phyloP scores from a whole-genome alignment of 2,797 vertebrate genomes.

The Iguana delicatissima region DNA sequence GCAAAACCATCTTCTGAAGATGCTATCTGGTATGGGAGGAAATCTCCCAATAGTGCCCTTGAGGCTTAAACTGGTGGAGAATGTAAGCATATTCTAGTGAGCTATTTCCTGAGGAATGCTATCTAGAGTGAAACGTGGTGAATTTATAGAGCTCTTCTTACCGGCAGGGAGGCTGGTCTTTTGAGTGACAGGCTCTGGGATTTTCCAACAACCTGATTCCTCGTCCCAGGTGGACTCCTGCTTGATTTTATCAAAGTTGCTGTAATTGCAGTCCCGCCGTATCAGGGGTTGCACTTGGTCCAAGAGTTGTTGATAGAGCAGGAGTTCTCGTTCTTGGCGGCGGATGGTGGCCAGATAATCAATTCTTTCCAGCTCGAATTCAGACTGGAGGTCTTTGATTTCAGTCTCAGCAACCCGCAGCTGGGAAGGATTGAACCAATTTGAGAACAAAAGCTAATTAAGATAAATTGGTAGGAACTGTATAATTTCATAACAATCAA shows the following conservation, averaged over 20 bases:
- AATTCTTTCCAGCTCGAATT: slow-evolving; percentile 89
- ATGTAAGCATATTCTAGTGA: background rate
- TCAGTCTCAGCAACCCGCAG: slow-evolving; percentile 87
- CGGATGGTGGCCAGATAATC: slow-evolving; percentile 88
- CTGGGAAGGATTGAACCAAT: slow-evolving; percentile 68
- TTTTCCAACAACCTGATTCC: slow-evolving; percentile 86
- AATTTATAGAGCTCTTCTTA: slow-evolving; percentile 60
- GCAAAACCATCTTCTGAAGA: background rate
- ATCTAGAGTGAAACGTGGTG: background rate
- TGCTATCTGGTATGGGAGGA: background rate
- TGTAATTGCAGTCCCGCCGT: slow-evolving; percentile 90
- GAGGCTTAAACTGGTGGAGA: background rate
- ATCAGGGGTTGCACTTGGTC: slow-evolving; percentile 87
- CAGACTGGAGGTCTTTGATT: slow-evolving; percentile 89
- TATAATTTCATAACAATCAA: background rate
- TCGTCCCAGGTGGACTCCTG: slow-evolving; percentile 88
- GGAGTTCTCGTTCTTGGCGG: slow-evolving; percentile 84
- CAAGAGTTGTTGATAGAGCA: slow-evolving; percentile 87
- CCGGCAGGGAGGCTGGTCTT: slow-evolving; percentile 89
- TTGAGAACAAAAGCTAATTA: background rate
- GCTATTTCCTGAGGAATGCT: background rate
- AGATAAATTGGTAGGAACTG: background rate
- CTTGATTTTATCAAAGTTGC: slow-evolving; percentile 86
- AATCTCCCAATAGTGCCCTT: no score
- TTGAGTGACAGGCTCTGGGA: slow-evolving; percentile 85